Conservation (phyloP, 2,888 invertebrate genomes). For the Ormyrus thymus region DNA sequence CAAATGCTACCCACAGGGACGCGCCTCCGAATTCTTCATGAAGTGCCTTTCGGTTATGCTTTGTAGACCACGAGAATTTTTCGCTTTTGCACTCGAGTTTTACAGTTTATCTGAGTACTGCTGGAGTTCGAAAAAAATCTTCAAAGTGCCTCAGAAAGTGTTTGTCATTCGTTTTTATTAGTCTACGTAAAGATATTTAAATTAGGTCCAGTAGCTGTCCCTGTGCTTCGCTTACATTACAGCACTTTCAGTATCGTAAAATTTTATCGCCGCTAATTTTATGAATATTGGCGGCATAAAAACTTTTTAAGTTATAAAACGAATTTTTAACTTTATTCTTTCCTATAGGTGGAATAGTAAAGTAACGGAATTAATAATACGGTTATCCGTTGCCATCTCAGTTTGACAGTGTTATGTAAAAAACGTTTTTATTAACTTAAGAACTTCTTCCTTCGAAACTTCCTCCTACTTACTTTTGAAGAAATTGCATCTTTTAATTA, state of each 20-base stretch:
- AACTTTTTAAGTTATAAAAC: conserved; percentile 33
- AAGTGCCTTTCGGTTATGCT: conserved; percentile 24
- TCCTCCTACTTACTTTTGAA: too few relatives aligned
- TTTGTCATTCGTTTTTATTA: conserved; percentile 44
- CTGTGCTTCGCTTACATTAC: not conserved
- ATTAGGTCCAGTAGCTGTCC: conserved; percentile 28
- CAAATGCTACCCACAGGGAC: conserved; percentile 8
- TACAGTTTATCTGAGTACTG: not conserved
- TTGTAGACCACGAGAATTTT: not conserved
- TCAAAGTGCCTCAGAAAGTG: conserved; percentile 18
- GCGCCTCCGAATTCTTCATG: conserved; percentile 33
- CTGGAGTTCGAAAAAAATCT: not conserved
- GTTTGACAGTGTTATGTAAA: conserved; percentile 7
- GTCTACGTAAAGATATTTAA: conserved; percentile 20
- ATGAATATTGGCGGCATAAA: conserved; percentile 44
- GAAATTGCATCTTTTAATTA: too few relatives aligned
- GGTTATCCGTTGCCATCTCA: not conserved
- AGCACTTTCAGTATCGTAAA: conserved; percentile 21
- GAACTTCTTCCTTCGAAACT: not conserved
- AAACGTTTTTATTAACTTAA: conserved; percentile 6
- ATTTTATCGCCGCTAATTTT: conserved; percentile 44
- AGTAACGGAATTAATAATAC: conserved; percentile 26
- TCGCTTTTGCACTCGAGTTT: not conserved
- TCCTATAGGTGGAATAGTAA: conserved; percentile 10
- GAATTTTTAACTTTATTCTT: conserved; percentile 37